Evolutionary conservation across 92 coral and sea anemone species (phyloP).

Genomic region (Epizoanthus illoricatus): DNA sequence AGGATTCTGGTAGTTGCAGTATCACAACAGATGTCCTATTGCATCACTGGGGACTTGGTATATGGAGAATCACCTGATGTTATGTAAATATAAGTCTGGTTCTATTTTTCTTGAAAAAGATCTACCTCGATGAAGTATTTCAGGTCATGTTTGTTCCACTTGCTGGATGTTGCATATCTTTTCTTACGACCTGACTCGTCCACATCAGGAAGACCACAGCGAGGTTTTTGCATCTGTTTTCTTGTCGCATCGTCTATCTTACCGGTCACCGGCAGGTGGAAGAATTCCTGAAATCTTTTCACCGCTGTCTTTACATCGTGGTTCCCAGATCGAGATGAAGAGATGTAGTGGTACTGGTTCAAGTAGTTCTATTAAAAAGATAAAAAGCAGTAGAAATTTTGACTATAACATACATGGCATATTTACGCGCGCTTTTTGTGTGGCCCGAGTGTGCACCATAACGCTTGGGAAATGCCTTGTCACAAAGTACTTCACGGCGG

Average conservation of each 20-base stretch:
- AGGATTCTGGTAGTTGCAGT: no score
- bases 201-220: slow-evolving; percentile 77
- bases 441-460: no score
- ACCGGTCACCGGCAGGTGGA: slow-evolving; percentile 73
- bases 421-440: no score
- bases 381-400: neutral
- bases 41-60: no score
- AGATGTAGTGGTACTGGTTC: slow-evolving; percentile 67
- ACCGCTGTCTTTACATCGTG: slow-evolving; percentile 66
- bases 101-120: no score
- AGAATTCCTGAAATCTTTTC: slow-evolving; percentile 60
- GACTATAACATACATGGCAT: no score
- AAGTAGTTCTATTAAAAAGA: slow-evolving; percentile 53
- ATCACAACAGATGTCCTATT: no score
- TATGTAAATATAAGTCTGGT: no score
- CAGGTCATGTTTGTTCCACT: slow-evolving; percentile 54
- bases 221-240: slow-evolving; percentile 60
- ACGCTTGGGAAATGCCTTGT: no score
- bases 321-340: slow-evolving; percentile 78
- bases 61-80: no score
- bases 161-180: slow-evolving; percentile 43
- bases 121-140: slow-evolving; percentile 50
- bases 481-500: no score
- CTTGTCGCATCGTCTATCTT: slow-evolving; percentile 62
- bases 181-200: slow-evolving; percentile 49